Evolutionary conservation across 2,888 invertebrate species (phyloP).

Genomic region (Pandemis heparana): DNA sequence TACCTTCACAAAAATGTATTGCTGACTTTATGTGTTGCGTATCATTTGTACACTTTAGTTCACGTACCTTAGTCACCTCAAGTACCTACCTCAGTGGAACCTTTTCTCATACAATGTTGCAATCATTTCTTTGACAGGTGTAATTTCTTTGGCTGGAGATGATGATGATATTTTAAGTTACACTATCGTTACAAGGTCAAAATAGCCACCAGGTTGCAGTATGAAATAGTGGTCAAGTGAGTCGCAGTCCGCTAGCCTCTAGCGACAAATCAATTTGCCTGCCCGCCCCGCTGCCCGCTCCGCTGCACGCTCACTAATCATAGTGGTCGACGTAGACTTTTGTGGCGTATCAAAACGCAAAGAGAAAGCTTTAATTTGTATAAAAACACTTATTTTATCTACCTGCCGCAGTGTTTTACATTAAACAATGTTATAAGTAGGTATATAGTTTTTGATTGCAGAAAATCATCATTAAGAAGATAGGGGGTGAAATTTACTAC

Average conservation of each 20-base stretch:
- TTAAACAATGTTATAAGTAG: no score
- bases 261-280: constrained; percentile 71
- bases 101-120: no score
- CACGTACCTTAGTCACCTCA: no score
- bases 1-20: no score
- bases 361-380: constrained; percentile 7
- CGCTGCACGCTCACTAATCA: constrained; percentile 66
- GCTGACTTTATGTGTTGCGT: no score
- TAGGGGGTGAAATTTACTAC: no score
- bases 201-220: background rate
- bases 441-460: no score
- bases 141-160: no score
- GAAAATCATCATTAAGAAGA: no score
- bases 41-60: no score
- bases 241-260: constrained; percentile 51
- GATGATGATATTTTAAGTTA: background rate
- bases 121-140: no score
- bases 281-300: constrained; percentile 57
- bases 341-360: constrained; percentile 12
- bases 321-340: constrained; percentile 59
- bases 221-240: constrained; percentile 58
- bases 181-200: constrained; percentile 3
- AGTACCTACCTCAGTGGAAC: no score
- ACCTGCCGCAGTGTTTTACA: background rate
- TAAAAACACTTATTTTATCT: background rate